A percentile compares a stretch with the other conserved stretches of the same genome.
These are phyloP conservation scores for Athalia circularis DNA, from an alignment of 2,888 invertebrate species.

Conservation along the genomic window DNA sequence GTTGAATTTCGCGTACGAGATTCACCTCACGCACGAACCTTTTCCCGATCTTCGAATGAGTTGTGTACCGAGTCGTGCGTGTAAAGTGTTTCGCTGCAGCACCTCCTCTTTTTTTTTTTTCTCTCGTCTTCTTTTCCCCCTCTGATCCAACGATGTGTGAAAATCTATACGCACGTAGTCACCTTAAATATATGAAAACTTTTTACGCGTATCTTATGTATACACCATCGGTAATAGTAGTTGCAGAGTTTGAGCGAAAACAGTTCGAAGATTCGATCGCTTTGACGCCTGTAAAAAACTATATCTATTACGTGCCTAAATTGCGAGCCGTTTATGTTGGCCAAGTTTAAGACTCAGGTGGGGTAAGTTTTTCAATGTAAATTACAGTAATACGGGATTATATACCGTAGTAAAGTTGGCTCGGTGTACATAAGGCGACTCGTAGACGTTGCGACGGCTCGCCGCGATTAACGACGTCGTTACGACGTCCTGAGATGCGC, in stretches of 20 bases:
- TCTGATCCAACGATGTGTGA: too few species aligned
- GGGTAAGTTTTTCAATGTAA: constrained; percentile 11
- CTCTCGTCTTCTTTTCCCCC: too few species aligned
- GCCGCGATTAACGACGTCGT: constrained; percentile 63
- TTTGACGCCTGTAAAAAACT: too few species aligned
- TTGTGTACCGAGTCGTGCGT: constrained; percentile 28
- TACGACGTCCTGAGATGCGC: constrained; percentile 45
- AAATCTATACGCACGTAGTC: too few species aligned
- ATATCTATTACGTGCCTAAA: too few species aligned
- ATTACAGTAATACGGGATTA: constrained; percentile 6
- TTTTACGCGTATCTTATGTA: too few species aligned
- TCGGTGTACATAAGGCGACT: constrained; percentile 5
- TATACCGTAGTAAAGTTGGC: constrained; percentile 6
- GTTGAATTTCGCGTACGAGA: background rate
- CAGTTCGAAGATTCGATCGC: too few species aligned
- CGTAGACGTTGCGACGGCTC: constrained; percentile 52
- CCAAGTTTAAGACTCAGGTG: too few species aligned
- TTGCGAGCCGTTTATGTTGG: too few species aligned
- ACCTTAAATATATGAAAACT: too few species aligned
- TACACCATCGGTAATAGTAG: too few species aligned
- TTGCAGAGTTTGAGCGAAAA: too few species aligned
- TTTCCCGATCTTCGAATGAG: constrained; percentile 25
- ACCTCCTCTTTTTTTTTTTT: background rate
- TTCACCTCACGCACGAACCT: constrained; percentile 29
- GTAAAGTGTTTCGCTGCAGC: constrained; percentile 23